These are phyloP conservation scores for Apotomis turbidana DNA, from an alignment of 2,888 invertebrate species.

Conservation along the genomic window DNA sequence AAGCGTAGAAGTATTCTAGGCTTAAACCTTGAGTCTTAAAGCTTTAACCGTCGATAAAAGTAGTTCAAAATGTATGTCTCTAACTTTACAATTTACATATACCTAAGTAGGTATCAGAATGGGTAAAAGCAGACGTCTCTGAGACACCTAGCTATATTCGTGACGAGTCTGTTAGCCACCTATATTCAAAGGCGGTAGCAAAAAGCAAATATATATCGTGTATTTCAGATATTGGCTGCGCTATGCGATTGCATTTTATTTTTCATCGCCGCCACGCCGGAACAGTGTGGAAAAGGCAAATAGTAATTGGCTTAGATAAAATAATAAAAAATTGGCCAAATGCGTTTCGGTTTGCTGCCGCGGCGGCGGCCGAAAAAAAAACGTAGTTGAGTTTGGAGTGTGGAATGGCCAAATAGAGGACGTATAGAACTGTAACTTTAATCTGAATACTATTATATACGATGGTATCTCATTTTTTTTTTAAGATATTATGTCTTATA, in stretches of 20 bases:
- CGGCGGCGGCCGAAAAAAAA: not conserved
- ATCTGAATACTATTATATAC: too few species aligned
- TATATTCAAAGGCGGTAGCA: not conserved
- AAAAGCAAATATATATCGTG: not conserved
- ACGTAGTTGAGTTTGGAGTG: not conserved
- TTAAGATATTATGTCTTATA: too few species aligned
- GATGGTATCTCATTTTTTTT: too few species aligned
- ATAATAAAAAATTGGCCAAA: conserved; percentile 3
- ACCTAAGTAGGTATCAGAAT: too few species aligned
- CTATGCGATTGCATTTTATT: conserved; percentile 7
- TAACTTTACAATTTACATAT: too few species aligned
- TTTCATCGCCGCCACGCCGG: conserved; percentile 1
- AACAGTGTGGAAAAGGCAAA: conserved; percentile 18
- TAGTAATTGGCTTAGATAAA: conserved; percentile 28
- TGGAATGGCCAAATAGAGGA: not conserved
- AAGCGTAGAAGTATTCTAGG: too few species aligned
- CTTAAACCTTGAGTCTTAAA: too few species aligned
- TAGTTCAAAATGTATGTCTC: too few species aligned
- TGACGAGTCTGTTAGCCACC: not conserved
- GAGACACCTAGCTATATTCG: too few species aligned
- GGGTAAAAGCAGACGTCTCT: not conserved
- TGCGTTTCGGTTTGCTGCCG: not conserved
- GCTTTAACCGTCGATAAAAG: too few species aligned
- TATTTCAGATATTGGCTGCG: conserved; percentile 1
- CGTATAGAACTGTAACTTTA: too few species aligned